A percentile compares a stretch with the other conserved stretches of the same genome.
These are phyloP conservation scores for Lacanobia oleracea DNA, from an alignment of 2,888 invertebrate species.

Conservation along the genomic window DNA sequence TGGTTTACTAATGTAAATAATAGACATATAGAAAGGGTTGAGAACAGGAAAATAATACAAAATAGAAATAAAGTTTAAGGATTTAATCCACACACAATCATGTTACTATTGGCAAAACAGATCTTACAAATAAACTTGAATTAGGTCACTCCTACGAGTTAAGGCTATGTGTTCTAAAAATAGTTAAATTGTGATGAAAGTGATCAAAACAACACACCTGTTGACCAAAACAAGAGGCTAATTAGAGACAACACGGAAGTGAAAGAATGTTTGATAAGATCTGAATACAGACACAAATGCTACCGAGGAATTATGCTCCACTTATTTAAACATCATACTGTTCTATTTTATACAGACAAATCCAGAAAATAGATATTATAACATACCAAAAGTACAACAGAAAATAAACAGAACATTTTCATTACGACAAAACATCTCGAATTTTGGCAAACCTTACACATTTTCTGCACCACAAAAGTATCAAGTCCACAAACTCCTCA, in stretches of 20 bases:
- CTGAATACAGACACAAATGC: not conserved
- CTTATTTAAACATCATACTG: not conserved
- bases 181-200: slow-evolving; percentile 8
- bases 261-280: slow-evolving; percentile 33
- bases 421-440: not conserved
- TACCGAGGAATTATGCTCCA: not conserved
- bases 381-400: not conserved
- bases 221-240: slow-evolving; percentile 1
- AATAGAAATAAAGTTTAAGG: not conserved
- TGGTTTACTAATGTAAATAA: not conserved
- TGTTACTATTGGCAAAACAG: not conserved
- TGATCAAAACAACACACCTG: not conserved
- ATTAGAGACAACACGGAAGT: slow-evolving; percentile 20
- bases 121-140: not conserved
- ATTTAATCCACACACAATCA: slow-evolving; percentile 12
- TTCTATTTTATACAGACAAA: not conserved
- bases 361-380: not conserved
- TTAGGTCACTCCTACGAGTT: no score
- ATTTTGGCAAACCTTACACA: slow-evolving; percentile 35
- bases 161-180: not conserved
- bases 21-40: not conserved
- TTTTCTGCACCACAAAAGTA: slow-evolving; percentile 25
- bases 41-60: not conserved
- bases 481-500: slow-evolving; percentile 40
- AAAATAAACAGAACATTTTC: not conserved